phyloP scores from a whole-genome alignment of 2,113 vertebrate genomes.

The Platysteira castanea region DNA sequence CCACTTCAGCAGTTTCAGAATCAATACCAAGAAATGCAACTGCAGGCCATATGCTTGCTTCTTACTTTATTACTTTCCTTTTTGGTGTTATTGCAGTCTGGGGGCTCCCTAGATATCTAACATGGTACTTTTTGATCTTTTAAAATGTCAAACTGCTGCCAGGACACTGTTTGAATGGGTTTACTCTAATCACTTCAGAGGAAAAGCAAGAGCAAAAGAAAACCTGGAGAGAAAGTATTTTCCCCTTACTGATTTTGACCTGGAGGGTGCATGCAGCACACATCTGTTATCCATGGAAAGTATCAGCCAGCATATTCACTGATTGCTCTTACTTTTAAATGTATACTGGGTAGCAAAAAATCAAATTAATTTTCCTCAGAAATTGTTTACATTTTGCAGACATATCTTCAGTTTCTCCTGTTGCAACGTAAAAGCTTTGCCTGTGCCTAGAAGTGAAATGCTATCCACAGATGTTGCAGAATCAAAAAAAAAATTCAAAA shows the following conservation, averaged over 20 bases:
- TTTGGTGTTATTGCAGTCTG: not conserved
- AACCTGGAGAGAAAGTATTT: not conserved
- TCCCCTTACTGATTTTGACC: not conserved
- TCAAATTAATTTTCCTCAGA: not conserved
- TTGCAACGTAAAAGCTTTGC: not conserved
- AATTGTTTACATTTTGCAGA: not conserved
- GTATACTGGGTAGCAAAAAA: not conserved
- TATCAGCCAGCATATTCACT: not conserved
- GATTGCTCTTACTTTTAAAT: not conserved
- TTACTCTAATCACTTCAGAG: not conserved
- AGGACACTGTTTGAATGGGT: not conserved
- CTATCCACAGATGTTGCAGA: not conserved
- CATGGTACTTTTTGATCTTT: not conserved
- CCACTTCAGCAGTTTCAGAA: conserved; percentile 25
- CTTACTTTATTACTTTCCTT: conserved; percentile 6
- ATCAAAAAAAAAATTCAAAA: not conserved
- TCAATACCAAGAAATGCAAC: conserved; percentile 29
- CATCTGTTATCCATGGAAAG: not conserved
- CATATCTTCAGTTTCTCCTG: not conserved
- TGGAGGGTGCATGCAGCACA: not conserved
- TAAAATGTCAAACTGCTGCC: not conserved
- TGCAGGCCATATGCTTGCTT: not conserved
- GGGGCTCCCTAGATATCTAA: not conserved
- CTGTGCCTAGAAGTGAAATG: not conserved
- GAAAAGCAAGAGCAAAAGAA: not conserved